phyloP scores from a whole-genome alignment of 2,113 vertebrate species.

The Chauna torquata region DNA sequence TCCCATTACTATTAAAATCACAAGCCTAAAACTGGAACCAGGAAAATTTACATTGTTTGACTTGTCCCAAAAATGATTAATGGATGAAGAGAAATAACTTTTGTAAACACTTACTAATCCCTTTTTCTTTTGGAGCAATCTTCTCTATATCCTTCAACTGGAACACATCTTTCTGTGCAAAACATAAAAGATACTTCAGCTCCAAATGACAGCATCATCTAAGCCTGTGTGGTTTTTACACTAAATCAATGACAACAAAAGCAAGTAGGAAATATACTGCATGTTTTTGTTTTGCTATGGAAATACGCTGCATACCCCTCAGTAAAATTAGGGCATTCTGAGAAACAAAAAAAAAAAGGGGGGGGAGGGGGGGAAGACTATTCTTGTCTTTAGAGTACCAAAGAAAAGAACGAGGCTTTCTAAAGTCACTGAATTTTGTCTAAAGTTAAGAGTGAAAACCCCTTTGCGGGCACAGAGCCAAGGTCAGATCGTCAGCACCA shows the following conservation, averaged over 20 bases:
- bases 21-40: not conserved
- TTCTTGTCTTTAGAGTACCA: not conserved
- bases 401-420: not conserved
- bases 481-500: not conserved
- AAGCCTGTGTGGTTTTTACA: not conserved
- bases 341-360: not conserved
- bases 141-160: slow-evolving; percentile 98
- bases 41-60: not conserved
- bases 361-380: no score
- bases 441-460: not conserved
- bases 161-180: slow-evolving; percentile 94
- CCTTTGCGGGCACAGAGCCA: not conserved
- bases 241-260: not conserved
- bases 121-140: slow-evolving; percentile 96
- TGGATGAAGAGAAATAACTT: not conserved
- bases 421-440: not conserved
- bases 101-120: slow-evolving; percentile 89
- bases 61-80: not conserved
- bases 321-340: not conserved
- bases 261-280: not conserved
- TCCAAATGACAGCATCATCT: not conserved
- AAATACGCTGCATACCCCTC: not conserved
- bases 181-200: slow-evolving; percentile 14
- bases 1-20: not conserved
- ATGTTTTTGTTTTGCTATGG: not conserved